Percentiles rank a stretch among this genome's conserved stretches.
Conservation (phyloP, 2,797 vertebrate species). For the Pipistrellus pipistrellus region DNA sequence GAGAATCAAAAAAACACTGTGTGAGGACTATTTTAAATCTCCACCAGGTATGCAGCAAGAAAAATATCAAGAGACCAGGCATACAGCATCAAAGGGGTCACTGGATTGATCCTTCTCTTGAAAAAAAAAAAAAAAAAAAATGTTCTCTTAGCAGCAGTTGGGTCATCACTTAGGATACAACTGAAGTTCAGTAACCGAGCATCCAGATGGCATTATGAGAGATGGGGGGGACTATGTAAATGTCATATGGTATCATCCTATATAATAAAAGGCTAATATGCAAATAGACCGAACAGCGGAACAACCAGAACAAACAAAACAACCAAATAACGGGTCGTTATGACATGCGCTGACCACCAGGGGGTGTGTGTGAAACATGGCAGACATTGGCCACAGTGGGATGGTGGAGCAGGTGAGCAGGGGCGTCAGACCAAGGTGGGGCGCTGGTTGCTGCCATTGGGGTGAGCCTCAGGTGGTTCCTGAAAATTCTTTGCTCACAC, state of each 20-base stretch:
- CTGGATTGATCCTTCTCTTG: not conserved
- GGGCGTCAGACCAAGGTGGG: too few relatives aligned
- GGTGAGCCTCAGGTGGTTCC: too few relatives aligned
- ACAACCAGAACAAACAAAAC: too few relatives aligned
- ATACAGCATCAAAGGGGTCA: not conserved
- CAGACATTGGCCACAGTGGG: too few relatives aligned
- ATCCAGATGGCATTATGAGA: not conserved
- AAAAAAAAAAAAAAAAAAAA: not conserved
- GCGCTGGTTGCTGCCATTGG: too few relatives aligned
- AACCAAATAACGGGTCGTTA: too few relatives aligned
- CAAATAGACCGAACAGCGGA: too few relatives aligned
- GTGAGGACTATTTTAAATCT: slow-evolving; percentile 21
- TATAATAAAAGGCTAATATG: too few relatives aligned
- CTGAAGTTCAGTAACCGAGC: not conserved
- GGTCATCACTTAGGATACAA: not conserved
- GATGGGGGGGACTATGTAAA: not conserved
- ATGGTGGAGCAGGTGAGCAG: too few relatives aligned
- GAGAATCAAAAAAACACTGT: not conserved
- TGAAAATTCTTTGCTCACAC: too few relatives aligned
- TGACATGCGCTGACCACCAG: too few relatives aligned
- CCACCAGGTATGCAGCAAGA: not conserved
- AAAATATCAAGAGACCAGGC: not conserved
- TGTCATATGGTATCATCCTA: not conserved
- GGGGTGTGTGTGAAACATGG: too few relatives aligned
- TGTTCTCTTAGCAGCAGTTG: not conserved